Evolutionary conservation across 2,113 vertebrate genomes (phyloP).

Genomic region (Otis tarda): DNA sequence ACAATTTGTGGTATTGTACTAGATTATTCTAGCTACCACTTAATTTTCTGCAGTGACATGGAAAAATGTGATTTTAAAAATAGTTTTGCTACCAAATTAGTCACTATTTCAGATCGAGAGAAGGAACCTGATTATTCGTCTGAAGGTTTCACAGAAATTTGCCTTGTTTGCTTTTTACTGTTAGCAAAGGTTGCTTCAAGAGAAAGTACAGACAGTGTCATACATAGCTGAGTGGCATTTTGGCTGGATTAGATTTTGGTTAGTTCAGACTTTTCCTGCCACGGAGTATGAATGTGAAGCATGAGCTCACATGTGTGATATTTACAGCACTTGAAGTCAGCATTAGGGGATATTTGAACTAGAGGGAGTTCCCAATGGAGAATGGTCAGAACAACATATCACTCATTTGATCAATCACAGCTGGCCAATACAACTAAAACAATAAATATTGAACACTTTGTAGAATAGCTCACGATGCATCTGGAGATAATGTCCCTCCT

Average conservation of each 20-base stretch:
- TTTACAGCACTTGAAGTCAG: background rate
- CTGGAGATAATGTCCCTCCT: conserved; percentile 31
- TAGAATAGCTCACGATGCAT: conserved; percentile 1
- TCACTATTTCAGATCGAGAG: background rate
- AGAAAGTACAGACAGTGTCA: background rate
- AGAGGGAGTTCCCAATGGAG: background rate
- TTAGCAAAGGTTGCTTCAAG: background rate
- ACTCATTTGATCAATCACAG: conserved; percentile 32
- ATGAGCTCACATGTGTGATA: background rate
- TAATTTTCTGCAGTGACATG: background rate
- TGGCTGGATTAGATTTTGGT: background rate
- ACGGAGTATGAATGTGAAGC: background rate
- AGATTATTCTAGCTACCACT: background rate
- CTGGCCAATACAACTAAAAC: background rate
- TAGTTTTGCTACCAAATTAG: background rate
- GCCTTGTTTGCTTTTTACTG: background rate
- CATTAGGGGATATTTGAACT: conserved; percentile 13
- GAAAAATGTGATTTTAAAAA: background rate
- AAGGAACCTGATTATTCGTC: background rate
- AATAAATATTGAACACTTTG: conserved; percentile 29
- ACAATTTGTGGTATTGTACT: background rate
- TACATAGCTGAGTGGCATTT: background rate
- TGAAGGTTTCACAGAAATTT: background rate
- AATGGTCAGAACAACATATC: background rate
- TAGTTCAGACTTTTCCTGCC: background rate